Evolutionary conservation across 2,888 invertebrate genomes (phyloP).

Genomic region (Troides aeacus): DNA sequence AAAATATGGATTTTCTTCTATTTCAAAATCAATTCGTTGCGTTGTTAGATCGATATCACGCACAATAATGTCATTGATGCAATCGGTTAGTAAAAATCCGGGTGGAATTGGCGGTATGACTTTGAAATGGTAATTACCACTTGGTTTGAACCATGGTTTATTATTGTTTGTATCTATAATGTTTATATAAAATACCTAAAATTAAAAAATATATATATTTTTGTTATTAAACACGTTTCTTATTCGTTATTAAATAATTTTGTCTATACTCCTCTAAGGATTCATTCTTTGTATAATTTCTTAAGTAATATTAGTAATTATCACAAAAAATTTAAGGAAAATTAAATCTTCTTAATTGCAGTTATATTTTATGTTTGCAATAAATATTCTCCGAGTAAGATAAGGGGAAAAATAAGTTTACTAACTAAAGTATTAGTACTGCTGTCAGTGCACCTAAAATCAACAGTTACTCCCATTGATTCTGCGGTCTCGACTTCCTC

Average conservation of each 20-base stretch:
- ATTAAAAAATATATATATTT: background rate
- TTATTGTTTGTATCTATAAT: constrained; percentile 76
- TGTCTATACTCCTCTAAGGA: too few species aligned
- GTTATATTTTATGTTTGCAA: too few species aligned
- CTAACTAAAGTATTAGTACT: constrained; percentile 45
- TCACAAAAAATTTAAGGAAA: background rate
- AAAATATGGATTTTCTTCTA: constrained; percentile 61
- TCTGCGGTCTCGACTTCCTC: constrained; percentile 58
- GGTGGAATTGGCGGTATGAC: constrained; percentile 74
- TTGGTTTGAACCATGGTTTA: constrained; percentile 58
- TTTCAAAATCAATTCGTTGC: constrained; percentile 54
- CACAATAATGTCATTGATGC: constrained; percentile 63
- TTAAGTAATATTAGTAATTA: too few species aligned
- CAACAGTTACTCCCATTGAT: constrained; percentile 46
- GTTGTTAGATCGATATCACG: constrained; percentile 79
- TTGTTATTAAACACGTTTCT: too few species aligned
- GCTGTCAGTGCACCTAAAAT: constrained; percentile 52
- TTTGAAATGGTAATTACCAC: constrained; percentile 51
- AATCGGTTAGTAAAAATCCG: constrained; percentile 61
- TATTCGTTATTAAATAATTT: too few species aligned
- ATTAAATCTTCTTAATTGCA: background rate
- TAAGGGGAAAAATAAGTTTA: constrained; percentile 18
- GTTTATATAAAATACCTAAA: constrained; percentile 60
- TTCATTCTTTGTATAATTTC: too few species aligned
- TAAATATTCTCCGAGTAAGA: too few species aligned